A percentile compares a stretch with the other conserved stretches of the same genome.
phyloP scores from a whole-genome alignment of 2,113 vertebrate species.

The Gavialis gangeticus region DNA sequence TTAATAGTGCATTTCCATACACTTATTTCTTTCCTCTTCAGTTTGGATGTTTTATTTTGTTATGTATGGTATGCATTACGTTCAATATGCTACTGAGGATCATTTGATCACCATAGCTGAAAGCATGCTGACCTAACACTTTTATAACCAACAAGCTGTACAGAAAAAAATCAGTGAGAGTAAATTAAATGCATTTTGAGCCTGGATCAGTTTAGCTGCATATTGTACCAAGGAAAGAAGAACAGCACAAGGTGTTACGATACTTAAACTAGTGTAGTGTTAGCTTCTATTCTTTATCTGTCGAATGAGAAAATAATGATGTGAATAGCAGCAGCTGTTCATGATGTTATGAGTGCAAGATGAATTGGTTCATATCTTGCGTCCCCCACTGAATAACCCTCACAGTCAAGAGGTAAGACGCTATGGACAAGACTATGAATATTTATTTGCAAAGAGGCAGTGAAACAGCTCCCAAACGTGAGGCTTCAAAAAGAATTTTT shows the following conservation, averaged over 20 bases:
- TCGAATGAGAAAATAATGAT: background rate
- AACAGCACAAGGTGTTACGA: background rate
- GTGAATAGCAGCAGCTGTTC: background rate
- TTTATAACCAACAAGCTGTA: background rate
- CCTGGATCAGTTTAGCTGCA: background rate
- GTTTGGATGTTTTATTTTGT: background rate
- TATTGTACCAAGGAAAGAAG: background rate
- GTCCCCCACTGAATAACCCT: background rate
- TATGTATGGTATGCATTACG: background rate
- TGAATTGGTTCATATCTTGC: background rate
- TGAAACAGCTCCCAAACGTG: background rate
- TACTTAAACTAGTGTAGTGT: background rate
- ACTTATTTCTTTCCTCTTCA: background rate
- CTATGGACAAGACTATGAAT: background rate
- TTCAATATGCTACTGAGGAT: background rate
- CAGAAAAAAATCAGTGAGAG: background rate
- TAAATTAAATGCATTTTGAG: background rate
- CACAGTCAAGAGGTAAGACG: background rate
- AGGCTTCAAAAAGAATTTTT: background rate
- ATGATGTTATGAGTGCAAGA: background rate
- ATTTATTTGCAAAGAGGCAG: background rate
- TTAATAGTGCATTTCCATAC: background rate
- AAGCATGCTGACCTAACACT: background rate
- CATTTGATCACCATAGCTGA: background rate
- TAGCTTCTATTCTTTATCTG: background rate